These are phyloP conservation scores for Tribolium madens DNA, from an alignment of 1,140 invertebrate genomes.

Conservation along the genomic window DNA sequence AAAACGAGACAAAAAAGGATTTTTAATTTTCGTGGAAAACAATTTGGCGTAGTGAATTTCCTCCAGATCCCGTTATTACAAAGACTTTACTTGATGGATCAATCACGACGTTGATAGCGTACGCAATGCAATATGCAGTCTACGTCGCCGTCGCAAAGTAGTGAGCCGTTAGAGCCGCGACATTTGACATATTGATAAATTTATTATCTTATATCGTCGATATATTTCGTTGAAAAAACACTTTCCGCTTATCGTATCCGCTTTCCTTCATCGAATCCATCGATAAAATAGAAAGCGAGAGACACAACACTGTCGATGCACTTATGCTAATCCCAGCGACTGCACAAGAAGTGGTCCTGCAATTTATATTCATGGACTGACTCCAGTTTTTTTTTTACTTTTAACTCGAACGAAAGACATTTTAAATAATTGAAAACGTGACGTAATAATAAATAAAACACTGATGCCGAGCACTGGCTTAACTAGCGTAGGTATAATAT, in stretches of 20 bases:
- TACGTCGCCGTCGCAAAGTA: neutral
- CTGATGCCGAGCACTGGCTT: neutral
- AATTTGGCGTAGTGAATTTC: neutral
- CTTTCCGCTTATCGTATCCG: constrained; percentile 12
- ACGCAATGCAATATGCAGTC: constrained; percentile 23
- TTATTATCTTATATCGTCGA: constrained; percentile 36
- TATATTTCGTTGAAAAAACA: constrained; percentile 5
- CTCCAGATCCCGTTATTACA: neutral
- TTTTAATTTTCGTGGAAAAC: neutral
- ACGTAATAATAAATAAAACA: constrained; percentile 36
- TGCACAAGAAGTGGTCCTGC: constrained; percentile 12
- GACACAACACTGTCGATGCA: neutral
- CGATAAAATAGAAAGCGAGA: constrained; percentile 6
- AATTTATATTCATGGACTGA: constrained; percentile 10
- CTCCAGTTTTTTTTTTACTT: constrained; percentile 25
- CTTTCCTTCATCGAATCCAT: neutral
- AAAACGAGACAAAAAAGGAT: neutral
- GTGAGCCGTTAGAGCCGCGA: neutral
- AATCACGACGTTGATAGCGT: constrained; percentile 30
- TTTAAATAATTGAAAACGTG: constrained; percentile 46
- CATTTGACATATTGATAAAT: constrained; percentile 35
- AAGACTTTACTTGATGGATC: constrained; percentile 33
- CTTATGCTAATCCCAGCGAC: neutral
- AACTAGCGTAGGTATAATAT: neutral
- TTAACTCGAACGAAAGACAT: constrained; percentile 17